Evolutionary conservation across 2,797 vertebrate genomes (phyloP).

Genomic region (Crocodylus rhombifer): DNA sequence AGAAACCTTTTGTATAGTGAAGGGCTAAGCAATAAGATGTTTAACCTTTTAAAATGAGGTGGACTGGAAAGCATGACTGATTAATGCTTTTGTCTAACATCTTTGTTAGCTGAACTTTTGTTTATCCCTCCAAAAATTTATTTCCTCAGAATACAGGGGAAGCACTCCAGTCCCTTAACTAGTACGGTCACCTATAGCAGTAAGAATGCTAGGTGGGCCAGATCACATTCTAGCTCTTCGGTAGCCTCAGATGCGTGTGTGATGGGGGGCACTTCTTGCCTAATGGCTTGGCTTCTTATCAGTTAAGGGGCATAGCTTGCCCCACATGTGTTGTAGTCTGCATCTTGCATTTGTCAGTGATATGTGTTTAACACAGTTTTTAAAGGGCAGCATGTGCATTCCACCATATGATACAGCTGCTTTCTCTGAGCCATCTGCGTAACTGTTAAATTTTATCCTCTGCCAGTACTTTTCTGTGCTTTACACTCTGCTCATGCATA

Average conservation of each 20-base stretch:
- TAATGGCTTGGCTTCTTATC: no score
- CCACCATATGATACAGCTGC: rapidly evolving
- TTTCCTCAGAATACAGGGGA: not conserved
- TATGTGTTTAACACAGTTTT: not conserved
- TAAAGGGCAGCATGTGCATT: rapidly evolving
- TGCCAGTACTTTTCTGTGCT: slow-evolving; percentile 17
- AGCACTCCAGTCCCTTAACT: not conserved
- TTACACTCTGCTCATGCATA: not conserved
- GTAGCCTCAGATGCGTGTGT: not conserved
- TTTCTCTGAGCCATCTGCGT: not conserved
- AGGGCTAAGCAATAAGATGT: not conserved
- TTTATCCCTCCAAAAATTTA: not conserved
- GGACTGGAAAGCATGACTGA: not conserved
- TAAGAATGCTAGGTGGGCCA: not conserved
- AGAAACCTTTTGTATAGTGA: not conserved
- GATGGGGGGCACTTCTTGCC: no score
- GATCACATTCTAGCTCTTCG: not conserved
- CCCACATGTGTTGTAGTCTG: not conserved
- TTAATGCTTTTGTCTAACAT: not conserved
- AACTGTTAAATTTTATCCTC: not conserved
- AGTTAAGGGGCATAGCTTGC: not conserved
- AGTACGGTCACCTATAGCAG: not conserved
- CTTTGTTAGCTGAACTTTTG: not conserved
- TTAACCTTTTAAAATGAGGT: not conserved
- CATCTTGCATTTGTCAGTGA: rapidly evolving